Evolutionary conservation across 92 coral and sea anemone species (phyloP), one percentile per base, ranked within the genome.

Genomic region (Palythoa caribaeorum): DNA sequence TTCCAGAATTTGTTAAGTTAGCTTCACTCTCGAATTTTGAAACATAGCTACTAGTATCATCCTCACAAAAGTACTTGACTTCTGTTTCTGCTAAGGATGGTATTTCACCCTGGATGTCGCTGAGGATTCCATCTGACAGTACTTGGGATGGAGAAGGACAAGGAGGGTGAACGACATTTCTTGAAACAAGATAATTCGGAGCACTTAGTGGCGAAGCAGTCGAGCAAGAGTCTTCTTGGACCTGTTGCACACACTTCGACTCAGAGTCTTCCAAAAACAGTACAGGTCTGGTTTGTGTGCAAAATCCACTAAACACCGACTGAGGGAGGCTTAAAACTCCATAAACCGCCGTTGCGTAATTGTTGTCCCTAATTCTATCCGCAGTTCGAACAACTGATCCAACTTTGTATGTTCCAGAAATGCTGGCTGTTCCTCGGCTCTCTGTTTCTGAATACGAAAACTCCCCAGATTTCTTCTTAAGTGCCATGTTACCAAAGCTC

Each of bases 141-240:
- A 97, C 98, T 20, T 95, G 96, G 48, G 96, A 91, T 62, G 98
- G 95, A 70, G 91, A 83, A 48, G 93, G 91, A 62, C 98, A 95
- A 0, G 96, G 90, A 3, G 92, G 91, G 73, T 85, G 94, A 59
- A 77, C 76, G 36, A 94, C 69, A n/a, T 80, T 59, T 38, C 88
- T 84, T 53, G 98, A 90, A 92, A 94, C 92, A 15, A 97, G 79
- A 86, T 95, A 97, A 77, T 94, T 94, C 77, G 88, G 86, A 37
- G 98, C 98, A 38, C 95, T 97, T 70, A 95, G 91, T 7, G 93
- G 73, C 11, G 98, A 97, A 6, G 94, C 68, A 2, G 92, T 87
- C 51, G 88, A 81, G 79, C 99, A 97, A 52, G 93, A 81, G 85
- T 90, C 87, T 86, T 95, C 96, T 76, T 83, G 88, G 76, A 94